Percentiles rank a stretch among this genome's conserved stretches.
Evolutionary conservation across 2,888 invertebrate species (phyloP).

Genomic region (Pterostichus niger): DNA sequence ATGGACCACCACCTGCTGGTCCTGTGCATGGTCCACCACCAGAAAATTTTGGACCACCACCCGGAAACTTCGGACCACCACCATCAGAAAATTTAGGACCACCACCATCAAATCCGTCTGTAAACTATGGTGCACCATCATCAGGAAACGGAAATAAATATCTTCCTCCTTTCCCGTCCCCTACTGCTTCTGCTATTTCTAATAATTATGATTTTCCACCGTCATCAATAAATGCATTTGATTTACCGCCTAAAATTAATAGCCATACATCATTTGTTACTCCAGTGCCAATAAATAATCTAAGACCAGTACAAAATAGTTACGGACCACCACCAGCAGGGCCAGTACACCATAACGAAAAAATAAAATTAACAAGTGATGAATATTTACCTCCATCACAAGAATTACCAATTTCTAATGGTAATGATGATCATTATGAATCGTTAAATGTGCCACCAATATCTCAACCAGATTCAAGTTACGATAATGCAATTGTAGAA

Average conservation of each 20-base stretch:
- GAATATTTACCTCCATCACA: slow-evolving; percentile 71
- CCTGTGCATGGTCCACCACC: slow-evolving; percentile 52
- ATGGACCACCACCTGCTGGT: slow-evolving; percentile 34
- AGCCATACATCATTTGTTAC: slow-evolving; percentile 68
- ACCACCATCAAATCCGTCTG: too few species aligned
- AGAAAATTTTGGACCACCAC: slow-evolving; percentile 31
- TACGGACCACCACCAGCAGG: slow-evolving; percentile 75
- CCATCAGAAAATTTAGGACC: slow-evolving; percentile 54
- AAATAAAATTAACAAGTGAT: slow-evolving; percentile 67
- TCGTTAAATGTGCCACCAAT: slow-evolving; percentile 58
- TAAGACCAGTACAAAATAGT: slow-evolving; percentile 69
- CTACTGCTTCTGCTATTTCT: slow-evolving; percentile 11
- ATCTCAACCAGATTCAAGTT: slow-evolving; percentile 24
- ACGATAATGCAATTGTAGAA: slow-evolving; percentile 61
- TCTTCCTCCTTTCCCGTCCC: not conserved
- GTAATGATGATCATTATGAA: slow-evolving; percentile 68
- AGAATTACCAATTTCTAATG: slow-evolving; percentile 71
- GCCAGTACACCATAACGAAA: slow-evolving; percentile 71
- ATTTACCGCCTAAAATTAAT: too few species aligned
- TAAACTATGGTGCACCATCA: too few species aligned
- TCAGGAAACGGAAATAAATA: not conserved
- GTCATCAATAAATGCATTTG: too few species aligned
- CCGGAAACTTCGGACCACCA: slow-evolving; percentile 60
- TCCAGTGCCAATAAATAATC: slow-evolving; percentile 13
- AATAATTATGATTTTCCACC: slow-evolving; percentile 46